Base-by-base conservation (phyloP, 2,113 vertebrate genomes). In the Gadus macrocephalus region DNA sequence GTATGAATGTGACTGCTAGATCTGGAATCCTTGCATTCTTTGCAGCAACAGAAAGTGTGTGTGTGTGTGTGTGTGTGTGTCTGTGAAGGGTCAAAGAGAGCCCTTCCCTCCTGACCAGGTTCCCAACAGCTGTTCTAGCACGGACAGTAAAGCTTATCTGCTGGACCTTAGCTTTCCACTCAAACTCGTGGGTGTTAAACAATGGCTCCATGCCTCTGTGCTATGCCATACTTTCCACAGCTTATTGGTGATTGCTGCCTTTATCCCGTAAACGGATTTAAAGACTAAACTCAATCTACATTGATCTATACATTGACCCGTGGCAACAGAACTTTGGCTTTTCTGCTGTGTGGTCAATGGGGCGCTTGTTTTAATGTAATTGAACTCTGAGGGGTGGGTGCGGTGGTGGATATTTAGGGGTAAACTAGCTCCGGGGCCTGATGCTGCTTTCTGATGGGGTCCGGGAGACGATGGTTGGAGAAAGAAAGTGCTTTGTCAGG, bases 401-500 rank as follows among this genome's bases (percentile, higher is more conserved):
- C 22, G n/a, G 5, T 20, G n/a, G 59, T 12, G 59, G 19, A 61
- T n/a, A 19, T 22, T 61, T 59, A 22, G 22, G 59, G 42, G 11
- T 7, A 49, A 49, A 9, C 42, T 49, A 49, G 42, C 42, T 49
- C 42, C 42, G 12, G 42, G 42, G 42, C 42, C 42, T 49, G 42
- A 49, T 49, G 42, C 42, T 49, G 42, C 42, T 49, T 49, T 7
- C 2, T 49, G 42, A 9, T 15, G 6, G 53, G 53, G 53, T n/a
- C 55, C 55, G 15, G 55, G 56, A 59, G 56, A 19, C n/a, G 60
- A 25, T 22, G 20, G 19, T n/a, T 8, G 17, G 17, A 22, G 19
- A 61, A 22, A 25, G 60, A 83, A 83, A 87, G 79, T 78, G 74
- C 85, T 85, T 82, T 82, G 83, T 89, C 83, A 87, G 85, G 77